These are phyloP conservation scores for Cyclophora punctaria DNA, from an alignment of 2,888 invertebrate species.

Conservation along the genomic window DNA sequence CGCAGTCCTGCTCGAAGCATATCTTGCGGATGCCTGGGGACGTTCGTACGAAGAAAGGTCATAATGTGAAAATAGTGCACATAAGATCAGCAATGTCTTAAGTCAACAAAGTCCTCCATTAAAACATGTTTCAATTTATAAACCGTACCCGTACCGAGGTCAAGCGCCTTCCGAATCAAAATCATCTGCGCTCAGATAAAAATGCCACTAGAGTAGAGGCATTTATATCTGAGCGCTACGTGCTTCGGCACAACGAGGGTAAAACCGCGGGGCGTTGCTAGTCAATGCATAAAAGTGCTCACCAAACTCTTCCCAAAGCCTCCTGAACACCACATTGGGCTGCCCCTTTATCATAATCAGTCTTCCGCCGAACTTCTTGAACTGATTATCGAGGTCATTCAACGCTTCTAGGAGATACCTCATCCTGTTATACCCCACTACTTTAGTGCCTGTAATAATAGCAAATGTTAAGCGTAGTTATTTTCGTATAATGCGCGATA, in stretches of 20 bases:
- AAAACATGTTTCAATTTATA: no score
- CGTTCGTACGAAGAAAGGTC: background rate
- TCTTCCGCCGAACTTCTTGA: constrained; percentile 72
- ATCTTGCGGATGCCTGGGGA: constrained; percentile 59
- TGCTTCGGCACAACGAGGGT: no score
- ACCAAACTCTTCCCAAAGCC: constrained; percentile 76
- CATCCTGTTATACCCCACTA: constrained; percentile 81
- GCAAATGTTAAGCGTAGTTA: background rate
- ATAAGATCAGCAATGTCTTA: no score
- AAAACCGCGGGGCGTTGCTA: no score
- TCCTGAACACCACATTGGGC: constrained; percentile 72
- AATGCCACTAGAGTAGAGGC: no score
- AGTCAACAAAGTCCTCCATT: no score
- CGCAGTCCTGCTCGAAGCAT: constrained; percentile 80
- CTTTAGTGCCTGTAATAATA: constrained; percentile 68
- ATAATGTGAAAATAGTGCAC: background rate
- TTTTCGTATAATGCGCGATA: no score
- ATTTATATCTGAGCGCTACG: no score
- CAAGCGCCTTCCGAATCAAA: no score
- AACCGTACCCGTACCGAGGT: no score
- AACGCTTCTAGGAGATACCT: constrained; percentile 80
- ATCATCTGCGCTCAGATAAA: no score
- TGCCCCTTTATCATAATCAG: constrained; percentile 77
- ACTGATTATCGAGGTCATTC: constrained; percentile 76
- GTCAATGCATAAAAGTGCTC: constrained; percentile 14